Evolutionary conservation across 2,113 vertebrate species (phyloP), one percentile per base, ranked within the genome.

Genomic region (Trogon surrucura): DNA sequence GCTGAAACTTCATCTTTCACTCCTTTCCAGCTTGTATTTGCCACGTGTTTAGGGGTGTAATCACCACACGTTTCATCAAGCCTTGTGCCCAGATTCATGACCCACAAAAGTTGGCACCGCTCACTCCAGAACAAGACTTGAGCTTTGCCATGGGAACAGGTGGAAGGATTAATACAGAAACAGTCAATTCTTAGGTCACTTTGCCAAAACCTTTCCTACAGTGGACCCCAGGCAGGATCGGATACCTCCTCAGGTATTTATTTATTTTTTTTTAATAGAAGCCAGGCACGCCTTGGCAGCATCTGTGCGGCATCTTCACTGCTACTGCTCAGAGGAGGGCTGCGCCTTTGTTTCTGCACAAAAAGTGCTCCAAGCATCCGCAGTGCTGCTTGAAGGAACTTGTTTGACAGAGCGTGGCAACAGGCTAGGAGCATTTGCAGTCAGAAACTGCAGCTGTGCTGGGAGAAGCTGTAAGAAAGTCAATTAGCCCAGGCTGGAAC

Each of bases 31-130:
- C 10, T 61, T 21, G 0, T 9, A 9, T 74, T 66, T 57, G 51
- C 30, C 71, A 34, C 21, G 1, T 1, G 2, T 16, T 91, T 70
- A 4, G 5, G 18, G 67, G 16, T 25, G 7, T 10, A 60, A 16
- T 5, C 32, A 15, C 51, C 50, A 13, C 3, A 4, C 2, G 18
- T 12, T 50, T 29, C 30, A 65, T 19, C 48, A 11, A 69, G 13
- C 50, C 36, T 77, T 36, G 3, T 19, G 32, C 47, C 45, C 29
- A 3, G 23, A 20, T 10, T 45, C 22, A 13, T 5, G 23, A 22
- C 32, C 17, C 9, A 15, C 30, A 51, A 30, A 29, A 87, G 22
- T 30, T 2, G 2, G 15, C 32, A 22, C 10, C 0, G 0, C 14
- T 80, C 17, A 2, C 73, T 58, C 58, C 36, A 22, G 21, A 77